Evolutionary conservation across 2,888 invertebrate genomes (phyloP), one percentile per base, ranked within the genome.

Genomic region (Parthenolecanium corni): DNA sequence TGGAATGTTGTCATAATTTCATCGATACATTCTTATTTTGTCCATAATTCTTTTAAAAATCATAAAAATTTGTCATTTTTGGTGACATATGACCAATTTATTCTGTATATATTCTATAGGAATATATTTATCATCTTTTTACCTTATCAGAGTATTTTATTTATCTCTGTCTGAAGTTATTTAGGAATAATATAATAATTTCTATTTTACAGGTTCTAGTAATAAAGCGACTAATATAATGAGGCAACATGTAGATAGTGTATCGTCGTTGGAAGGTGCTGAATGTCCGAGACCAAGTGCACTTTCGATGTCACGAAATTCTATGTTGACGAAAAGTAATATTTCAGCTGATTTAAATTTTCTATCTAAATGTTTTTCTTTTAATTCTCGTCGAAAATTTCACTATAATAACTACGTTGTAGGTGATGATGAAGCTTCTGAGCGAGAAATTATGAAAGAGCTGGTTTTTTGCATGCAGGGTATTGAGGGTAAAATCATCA

Each of bases 381-480:
- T n/a, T n/a, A n/a, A n/a, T 44, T 20, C 46, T 44, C 2, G 20
- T 18, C n/a, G n/a, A 18, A 9, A 18, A 44, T 5, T 18, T 18
- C 18, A 12, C n/a, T 31, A 46, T 47, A 25, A 18, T 56, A 46
- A 16, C 1, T 1, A 4, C n/a, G 16, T 16, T 14, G 24, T n/a
- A 51, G 65, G 21, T 18, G 58, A 58, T 21, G 47, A 21, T 47
- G 49, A 64, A 49, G 65, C 76, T 52, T 74, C 77, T 1, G 78
- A 78, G 69, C 73, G 74, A 66, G 76, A 79, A 53, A 71, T 83
- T 65, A 82, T 88, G 1, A 82, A 85, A 70, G 91, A 90, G 70
- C 80, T 91, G 12, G 81, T 95, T 53, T 86, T 87, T 70, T 83
- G 86, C 1, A 86, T 94, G 67, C 90, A 92, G 72, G 95, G 95